phyloP scores from a whole-genome alignment of 2,888 invertebrate species.

The Lomographa bimaculata region DNA sequence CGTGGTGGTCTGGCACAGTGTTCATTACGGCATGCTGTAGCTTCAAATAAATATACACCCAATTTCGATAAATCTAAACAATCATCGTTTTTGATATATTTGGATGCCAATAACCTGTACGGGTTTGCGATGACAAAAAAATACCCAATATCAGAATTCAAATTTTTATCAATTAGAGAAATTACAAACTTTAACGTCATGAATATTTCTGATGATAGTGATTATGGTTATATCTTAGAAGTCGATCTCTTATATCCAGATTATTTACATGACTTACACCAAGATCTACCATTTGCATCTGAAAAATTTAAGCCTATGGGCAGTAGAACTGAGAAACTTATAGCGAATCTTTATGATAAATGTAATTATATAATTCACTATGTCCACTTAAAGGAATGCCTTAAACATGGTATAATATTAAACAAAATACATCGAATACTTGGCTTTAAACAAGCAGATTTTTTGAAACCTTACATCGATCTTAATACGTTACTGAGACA shows the following conservation, averaged over 20 bases:
- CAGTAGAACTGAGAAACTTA: slow-evolving; percentile 11
- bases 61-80: slow-evolving; percentile 1
- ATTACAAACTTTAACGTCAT: slow-evolving; percentile 17
- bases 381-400: slow-evolving; percentile 14
- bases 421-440: slow-evolving; percentile 24
- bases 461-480: slow-evolving; percentile 17
- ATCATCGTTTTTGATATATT: slow-evolving; percentile 8
- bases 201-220: slow-evolving; percentile 14
- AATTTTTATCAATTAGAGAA: slow-evolving; percentile 12
- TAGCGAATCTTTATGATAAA: slow-evolving; percentile 16
- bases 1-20: slow-evolving; percentile 16
- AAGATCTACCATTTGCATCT: slow-evolving; percentile 35
- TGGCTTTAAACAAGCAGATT: slow-evolving; percentile 19
- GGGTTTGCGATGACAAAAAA: slow-evolving; percentile 16
- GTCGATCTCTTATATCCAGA: slow-evolving; percentile 41
- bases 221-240: slow-evolving; percentile 37
- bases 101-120: slow-evolving; percentile 12
- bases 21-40: slow-evolving; percentile 4
- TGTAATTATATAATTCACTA: slow-evolving; percentile 23
- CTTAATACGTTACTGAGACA: slow-evolving; percentile 8
- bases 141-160: slow-evolving; percentile 8
- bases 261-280: slow-evolving; percentile 36
- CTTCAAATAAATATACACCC: slow-evolving; percentile 3
- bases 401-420: slow-evolving; percentile 19
- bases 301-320: slow-evolving; percentile 15